Percentiles rank a stretch among this genome's conserved stretches.
Evolutionary conservation across 2,113 vertebrate genomes (phyloP).

Genomic region (Pseudorectes ferrugineus): DNA sequence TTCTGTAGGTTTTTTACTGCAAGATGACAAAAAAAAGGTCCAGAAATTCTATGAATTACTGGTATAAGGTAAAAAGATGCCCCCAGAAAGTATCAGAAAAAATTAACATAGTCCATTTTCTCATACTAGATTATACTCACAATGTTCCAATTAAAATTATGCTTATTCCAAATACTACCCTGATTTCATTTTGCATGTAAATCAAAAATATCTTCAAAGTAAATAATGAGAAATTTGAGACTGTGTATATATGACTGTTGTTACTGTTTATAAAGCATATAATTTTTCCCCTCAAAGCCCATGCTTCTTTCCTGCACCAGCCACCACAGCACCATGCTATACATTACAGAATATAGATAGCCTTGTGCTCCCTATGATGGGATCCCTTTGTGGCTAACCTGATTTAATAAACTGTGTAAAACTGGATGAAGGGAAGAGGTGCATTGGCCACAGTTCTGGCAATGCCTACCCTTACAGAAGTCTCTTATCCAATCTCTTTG

Average conservation of each 20-base stretch:
- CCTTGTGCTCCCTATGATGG: neutral
- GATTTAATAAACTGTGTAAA: neutral
- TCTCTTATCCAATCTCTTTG: neutral
- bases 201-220: neutral
- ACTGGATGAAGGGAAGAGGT: neutral
- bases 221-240: neutral
- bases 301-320: neutral
- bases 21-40: neutral
- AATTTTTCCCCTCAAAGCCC: neutral
- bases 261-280: neutral
- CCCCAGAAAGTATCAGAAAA: neutral
- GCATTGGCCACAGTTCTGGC: neutral
- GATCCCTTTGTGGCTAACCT: neutral
- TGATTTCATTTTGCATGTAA: neutral
- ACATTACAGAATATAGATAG: neutral
- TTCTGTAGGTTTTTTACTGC: conserved; percentile 58
- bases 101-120: neutral
- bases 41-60: neutral
- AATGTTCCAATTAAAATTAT: neutral
- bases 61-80: neutral
- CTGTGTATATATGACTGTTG: neutral
- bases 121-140: neutral
- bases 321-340: neutral
- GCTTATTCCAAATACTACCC: neutral
- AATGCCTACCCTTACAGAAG: neutral